phyloP scores from a whole-genome alignment of 2,888 invertebrate species.

The Drosophila rellima region DNA sequence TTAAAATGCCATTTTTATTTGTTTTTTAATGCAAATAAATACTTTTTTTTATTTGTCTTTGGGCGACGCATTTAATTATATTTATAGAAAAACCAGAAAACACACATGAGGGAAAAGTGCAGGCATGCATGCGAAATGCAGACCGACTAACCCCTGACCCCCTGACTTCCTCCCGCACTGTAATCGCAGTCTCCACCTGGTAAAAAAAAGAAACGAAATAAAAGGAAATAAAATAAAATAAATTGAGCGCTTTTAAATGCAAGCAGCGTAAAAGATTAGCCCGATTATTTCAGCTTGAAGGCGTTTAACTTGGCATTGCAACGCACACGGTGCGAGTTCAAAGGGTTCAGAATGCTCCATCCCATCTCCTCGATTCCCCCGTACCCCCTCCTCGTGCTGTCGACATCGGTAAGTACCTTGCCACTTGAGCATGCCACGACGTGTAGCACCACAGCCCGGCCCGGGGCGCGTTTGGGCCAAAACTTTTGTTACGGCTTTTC shows the following conservation, averaged over 20 bases:
- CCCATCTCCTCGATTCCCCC: neutral
- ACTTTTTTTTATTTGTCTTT: constrained; percentile 42
- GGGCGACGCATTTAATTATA: constrained; percentile 57
- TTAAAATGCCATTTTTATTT: constrained; percentile 57
- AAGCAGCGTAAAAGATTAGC: constrained; percentile 84
- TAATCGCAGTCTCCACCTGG: neutral
- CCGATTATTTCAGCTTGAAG: constrained; percentile 73
- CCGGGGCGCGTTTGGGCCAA: constrained; percentile 29
- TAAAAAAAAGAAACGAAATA: neutral
- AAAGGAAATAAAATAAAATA: neutral
- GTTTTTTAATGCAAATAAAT: constrained; percentile 39
- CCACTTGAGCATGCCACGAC: constrained; percentile 56
- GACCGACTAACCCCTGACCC: constrained; percentile 10
- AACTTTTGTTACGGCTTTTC: constrained; percentile 45
- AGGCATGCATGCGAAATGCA: constrained; percentile 70
- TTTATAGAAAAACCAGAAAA: constrained; percentile 37
- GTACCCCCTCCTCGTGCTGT: neutral
- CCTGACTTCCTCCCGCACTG: no score
- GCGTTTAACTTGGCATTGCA: constrained; percentile 65
- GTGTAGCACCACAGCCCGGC: constrained; percentile 20
- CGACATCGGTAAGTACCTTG: constrained; percentile 21
- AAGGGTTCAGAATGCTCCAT: constrained; percentile 64
- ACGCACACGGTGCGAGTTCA: constrained; percentile 64
- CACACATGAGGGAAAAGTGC: constrained; percentile 18
- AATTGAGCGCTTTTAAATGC: constrained; percentile 80